Evolutionary conservation across 2,797 vertebrate species (phyloP).

Genomic region (Urosaurus nigricauda): DNA sequence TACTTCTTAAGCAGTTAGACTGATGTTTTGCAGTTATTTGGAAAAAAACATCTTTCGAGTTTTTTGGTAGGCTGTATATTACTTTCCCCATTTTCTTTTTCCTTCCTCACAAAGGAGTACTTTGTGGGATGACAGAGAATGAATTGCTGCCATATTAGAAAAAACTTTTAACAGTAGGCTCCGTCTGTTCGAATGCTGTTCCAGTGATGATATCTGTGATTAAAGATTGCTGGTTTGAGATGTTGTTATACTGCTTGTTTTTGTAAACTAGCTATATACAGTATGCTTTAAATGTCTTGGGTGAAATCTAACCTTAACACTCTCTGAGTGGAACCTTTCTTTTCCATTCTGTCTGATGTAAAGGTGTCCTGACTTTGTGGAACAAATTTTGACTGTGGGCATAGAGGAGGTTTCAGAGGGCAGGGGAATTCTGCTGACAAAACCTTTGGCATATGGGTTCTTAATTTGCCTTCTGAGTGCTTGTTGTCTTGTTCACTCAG

Average conservation of each 20-base stretch:
- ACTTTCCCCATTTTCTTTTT: background rate
- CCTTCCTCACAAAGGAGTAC: background rate
- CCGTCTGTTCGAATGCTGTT: background rate
- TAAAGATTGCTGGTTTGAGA: background rate
- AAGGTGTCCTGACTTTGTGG: background rate
- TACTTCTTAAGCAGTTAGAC: background rate
- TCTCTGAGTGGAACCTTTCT: background rate
- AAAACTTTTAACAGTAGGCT: background rate
- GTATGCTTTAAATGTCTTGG: background rate
- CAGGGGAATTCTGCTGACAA: background rate
- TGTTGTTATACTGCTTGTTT: background rate
- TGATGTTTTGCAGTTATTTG: background rate
- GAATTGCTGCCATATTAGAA: background rate
- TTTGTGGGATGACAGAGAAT: background rate
- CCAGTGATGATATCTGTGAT: too few relatives aligned
- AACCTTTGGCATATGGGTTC: too few relatives aligned
- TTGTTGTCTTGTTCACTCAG: background rate
- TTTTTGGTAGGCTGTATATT: background rate
- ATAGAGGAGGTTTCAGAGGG: background rate
- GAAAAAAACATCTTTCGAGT: background rate
- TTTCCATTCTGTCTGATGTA: too few relatives aligned
- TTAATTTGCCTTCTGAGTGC: background rate
- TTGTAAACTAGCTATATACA: background rate
- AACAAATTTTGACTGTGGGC: background rate
- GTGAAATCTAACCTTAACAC: background rate